Conservation (phyloP, 2,113 vertebrate species). For the Poecile atricapillus region DNA sequence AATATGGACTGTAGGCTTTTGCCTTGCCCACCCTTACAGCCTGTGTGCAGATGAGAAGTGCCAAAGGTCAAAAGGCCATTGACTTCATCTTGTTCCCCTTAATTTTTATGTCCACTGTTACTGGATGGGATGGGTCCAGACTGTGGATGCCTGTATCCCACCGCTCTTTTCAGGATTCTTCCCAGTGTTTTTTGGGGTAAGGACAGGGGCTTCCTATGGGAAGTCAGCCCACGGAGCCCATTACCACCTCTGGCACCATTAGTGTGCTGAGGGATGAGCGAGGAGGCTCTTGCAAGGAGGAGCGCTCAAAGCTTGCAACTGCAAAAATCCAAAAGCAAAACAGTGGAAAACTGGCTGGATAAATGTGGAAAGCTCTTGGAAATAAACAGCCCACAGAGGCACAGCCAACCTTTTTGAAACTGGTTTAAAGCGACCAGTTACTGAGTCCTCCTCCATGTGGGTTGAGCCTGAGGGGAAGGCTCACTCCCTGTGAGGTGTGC, state of each 20-base stretch:
- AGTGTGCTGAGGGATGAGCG: rapidly evolving
- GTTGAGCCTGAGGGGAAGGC: not conserved
- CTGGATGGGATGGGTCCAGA: not conserved
- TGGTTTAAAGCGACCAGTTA: rapidly evolving
- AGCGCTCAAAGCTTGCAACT: not conserved
- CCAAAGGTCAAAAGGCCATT: not conserved
- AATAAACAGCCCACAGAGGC: not conserved
- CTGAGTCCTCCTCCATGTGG: not conserved
- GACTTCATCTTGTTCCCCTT: not conserved
- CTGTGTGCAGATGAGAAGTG: not conserved
- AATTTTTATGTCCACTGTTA: not conserved
- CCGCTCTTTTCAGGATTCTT: not conserved
- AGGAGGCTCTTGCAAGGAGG: not conserved
- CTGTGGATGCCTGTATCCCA: not conserved
- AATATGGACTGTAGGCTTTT: not conserved
- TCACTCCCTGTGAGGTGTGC: not conserved
- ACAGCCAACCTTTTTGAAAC: not conserved
- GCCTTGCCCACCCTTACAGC: not conserved
- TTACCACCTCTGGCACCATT: not conserved
- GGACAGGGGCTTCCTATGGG: not conserved
- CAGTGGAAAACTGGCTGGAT: slow-evolving; percentile 5
- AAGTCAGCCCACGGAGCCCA: not conserved
- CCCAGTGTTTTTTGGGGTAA: not conserved
- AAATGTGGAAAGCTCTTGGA: not conserved
- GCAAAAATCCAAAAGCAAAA: slow-evolving; percentile 2